Percentiles rank a stretch among this genome's conserved stretches.
Conservation (phyloP, 2,888 invertebrate species). For the Erpobdella octoculata region DNA sequence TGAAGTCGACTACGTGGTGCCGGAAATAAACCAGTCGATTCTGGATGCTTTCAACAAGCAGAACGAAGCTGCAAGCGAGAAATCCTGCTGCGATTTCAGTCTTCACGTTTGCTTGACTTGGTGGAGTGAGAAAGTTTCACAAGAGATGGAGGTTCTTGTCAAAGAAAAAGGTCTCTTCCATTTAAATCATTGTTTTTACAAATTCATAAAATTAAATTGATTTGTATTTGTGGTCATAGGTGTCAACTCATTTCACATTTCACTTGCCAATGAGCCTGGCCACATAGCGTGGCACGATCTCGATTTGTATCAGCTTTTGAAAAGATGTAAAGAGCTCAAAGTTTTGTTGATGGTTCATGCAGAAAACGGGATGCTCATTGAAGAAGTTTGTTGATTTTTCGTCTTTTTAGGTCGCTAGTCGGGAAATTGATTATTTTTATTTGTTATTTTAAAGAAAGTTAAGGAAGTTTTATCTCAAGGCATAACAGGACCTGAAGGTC, state of each 20-base stretch:
- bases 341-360: slow-evolving; percentile 90
- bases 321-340: slow-evolving; percentile 71
- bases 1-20: slow-evolving; percentile 81
- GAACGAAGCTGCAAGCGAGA: slow-evolving; percentile 81
- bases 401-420: background rate
- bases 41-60: slow-evolving; percentile 83
- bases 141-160: slow-evolving; percentile 78
- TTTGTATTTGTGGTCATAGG: slow-evolving; percentile 20
- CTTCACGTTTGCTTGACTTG: slow-evolving; percentile 84
- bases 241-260: slow-evolving; percentile 79
- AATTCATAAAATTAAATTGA: background rate
- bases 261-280: slow-evolving; percentile 84
- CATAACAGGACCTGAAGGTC: slow-evolving; percentile 87
- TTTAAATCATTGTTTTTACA: background rate
- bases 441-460: slow-evolving; percentile 61
- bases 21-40: slow-evolving; percentile 66
- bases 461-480: slow-evolving; percentile 75
- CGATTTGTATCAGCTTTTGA: slow-evolving; percentile 78
- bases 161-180: slow-evolving; percentile 59
- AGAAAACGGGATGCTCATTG: slow-evolving; percentile 89
- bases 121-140: slow-evolving; percentile 64
- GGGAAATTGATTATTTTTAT: background rate
- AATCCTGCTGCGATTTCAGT: slow-evolving; percentile 94
- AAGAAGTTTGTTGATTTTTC: slow-evolving; percentile 56
- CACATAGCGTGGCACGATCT: slow-evolving; percentile 70